Percentiles rank a stretch among this genome's conserved stretches.
Evolutionary conservation across 2,888 invertebrate species (phyloP).

Genomic region (Formica aserva): DNA sequence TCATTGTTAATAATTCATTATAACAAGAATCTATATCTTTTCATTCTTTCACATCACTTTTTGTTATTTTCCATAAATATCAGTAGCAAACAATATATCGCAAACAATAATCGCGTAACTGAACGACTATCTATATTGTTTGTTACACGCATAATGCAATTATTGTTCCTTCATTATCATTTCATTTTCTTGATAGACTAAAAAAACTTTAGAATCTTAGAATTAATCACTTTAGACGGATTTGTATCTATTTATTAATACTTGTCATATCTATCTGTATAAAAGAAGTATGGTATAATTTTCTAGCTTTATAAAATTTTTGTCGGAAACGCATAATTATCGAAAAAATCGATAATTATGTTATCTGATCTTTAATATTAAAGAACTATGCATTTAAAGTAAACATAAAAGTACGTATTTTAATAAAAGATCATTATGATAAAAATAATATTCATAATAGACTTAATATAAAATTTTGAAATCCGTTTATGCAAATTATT

Average conservation of each 20-base stretch:
- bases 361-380: too few species aligned
- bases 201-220: neutral
- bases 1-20: neutral
- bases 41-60: neutral
- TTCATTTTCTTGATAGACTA: neutral
- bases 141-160: neutral
- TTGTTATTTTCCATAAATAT: neutral
- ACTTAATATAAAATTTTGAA: neutral
- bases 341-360: too few species aligned
- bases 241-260: constrained; percentile 4
- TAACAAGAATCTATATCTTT: neutral
- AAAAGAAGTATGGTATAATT: neutral
- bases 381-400: too few species aligned
- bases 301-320: too few species aligned
- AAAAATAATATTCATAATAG: neutral
- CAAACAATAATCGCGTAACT: neutral
- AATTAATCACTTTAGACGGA: constrained; percentile 5
- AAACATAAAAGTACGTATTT: neutral
- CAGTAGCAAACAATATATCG: neutral
- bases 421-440: neutral
- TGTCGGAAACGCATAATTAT: too few species aligned
- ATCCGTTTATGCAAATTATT: neutral
- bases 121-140: neutral
- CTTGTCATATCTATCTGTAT: too few species aligned
- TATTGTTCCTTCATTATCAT: neutral